Conservation (phyloP, 2,888 invertebrate genomes). For the Diabrotica balteata region DNA sequence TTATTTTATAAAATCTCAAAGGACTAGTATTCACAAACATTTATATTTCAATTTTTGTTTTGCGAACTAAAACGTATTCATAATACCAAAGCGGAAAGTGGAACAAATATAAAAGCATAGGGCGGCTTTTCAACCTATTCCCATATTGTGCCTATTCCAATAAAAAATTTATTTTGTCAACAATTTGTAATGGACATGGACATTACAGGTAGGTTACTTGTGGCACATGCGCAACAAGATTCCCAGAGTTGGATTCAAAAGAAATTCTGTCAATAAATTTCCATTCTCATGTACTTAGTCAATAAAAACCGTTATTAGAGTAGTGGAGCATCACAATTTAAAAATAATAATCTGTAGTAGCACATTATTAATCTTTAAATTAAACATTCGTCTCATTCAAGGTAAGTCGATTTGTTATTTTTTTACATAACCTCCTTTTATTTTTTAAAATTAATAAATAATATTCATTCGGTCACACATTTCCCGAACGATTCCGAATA, state of each 20-base stretch:
- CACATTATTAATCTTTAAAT: constrained; percentile 4
- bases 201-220: background rate
- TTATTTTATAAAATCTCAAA: too few relatives aligned
- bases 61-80: too few relatives aligned
- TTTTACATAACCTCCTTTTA: constrained; percentile 32
- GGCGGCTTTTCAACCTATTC: too few relatives aligned
- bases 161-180: constrained; percentile 15
- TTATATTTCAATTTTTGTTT: too few relatives aligned
- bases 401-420: constrained; percentile 21
- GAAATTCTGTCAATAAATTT: constrained; percentile 23
- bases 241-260: constrained; percentile 17
- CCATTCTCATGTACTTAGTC: constrained; percentile 7
- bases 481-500: too few relatives aligned
- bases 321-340: constrained; percentile 6
- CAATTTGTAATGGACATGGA: constrained; percentile 10
- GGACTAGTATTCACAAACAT: too few relatives aligned
- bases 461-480: too few relatives aligned
- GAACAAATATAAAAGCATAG: too few relatives aligned
- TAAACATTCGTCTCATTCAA: constrained; percentile 1
- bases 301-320: background rate
- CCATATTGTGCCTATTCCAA: background rate
- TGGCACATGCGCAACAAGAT: constrained; percentile 17
- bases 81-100: too few relatives aligned
- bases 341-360: constrained; percentile 4
- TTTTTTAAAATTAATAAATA: constrained; percentile 19